These are phyloP conservation scores for Terrapene triunguis DNA, from an alignment of 2,113 vertebrate species.

Conservation along the genomic window DNA sequence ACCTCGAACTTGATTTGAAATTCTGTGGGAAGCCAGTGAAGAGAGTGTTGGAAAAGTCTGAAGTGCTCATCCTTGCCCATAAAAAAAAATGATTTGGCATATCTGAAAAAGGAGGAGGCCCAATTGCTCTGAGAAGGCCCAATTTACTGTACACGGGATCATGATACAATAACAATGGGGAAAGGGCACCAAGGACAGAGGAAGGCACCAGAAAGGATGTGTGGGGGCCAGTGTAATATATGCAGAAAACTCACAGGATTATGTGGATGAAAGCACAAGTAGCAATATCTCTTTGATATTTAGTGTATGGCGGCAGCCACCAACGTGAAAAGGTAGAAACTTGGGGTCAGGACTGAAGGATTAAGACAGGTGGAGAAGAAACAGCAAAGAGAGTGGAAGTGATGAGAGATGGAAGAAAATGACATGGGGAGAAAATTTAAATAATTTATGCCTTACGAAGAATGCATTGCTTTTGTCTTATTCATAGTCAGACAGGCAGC, in stretches of 20 bases:
- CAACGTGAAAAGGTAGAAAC: not conserved
- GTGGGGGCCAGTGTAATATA: not conserved
- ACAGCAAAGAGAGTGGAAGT: conserved; percentile 21
- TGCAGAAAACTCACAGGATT: not conserved
- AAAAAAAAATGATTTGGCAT: not conserved
- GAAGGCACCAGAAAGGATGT: not conserved
- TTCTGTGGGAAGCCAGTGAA: not conserved
- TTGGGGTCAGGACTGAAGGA: not conserved
- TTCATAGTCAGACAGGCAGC: not conserved
- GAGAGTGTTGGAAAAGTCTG: not conserved
- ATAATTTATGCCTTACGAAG: conserved; percentile 32
- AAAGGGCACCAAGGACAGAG: not conserved
- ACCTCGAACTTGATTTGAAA: not conserved
- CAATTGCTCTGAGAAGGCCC: not conserved
- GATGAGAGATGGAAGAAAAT: conserved; percentile 22
- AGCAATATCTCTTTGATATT: not conserved
- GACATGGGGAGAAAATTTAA: conserved; percentile 38
- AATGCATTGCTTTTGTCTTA: not conserved
- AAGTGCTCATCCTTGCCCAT: not conserved
- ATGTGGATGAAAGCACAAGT: not conserved
- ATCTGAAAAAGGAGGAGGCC: not conserved
- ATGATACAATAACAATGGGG: not conserved
- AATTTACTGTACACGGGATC: not conserved
- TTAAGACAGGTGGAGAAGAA: not conserved
- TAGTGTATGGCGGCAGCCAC: not conserved